Evolutionary conservation across 2,888 invertebrate genomes (phyloP), one percentile per base, ranked within the genome.

Genomic region (Archaeoteleia sp.): DNA sequence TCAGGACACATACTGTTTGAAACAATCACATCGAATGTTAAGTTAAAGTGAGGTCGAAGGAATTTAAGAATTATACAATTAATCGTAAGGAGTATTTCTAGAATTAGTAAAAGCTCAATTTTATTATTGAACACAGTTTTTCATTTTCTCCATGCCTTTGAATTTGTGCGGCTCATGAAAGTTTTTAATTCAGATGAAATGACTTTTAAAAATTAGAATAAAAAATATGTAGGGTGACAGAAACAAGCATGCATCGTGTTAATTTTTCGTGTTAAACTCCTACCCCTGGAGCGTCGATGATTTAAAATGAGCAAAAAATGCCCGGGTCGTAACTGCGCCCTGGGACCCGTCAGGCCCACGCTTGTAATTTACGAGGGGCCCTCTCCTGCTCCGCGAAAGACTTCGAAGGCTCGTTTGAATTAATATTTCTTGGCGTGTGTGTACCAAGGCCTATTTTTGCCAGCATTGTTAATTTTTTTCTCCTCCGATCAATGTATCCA

Each of bases 291-390:
- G 62, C 43, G 67, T 53, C 67, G 48, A 62, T 58, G 62, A 62
- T 62, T 67, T 67, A 67, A 57, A 62, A 46, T 30, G 37, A 43
- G 29, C 46, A 39, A 32, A 53, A 58, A 15, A 49, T 45, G 48
- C 29, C 55, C 15, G 10, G 23, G 23, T 42, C 29, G 35, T 30
- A 37, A 10, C 43, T 39, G n/a, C n/a, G 57, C 27, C 30, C 39
- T 25, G 39, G 53, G 54, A 53, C 30, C 57, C 37, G 49, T 1
- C 42, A 37, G 57, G 12, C 46, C 62, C 46, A 23, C 43, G 40
- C 37, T 48, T 10, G 58, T 54, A 49, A 68, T 63, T 58, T 68
- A 68, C 62, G 67, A 63, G 53, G 57, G 27, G 51, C 51, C 51
- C 9, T 32, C 27, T 39, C 12, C 14, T 57, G 23, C 48, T 13